Base-by-base conservation (phyloP, 2,113 vertebrate species). In the Psittacus erithacus region DNA sequence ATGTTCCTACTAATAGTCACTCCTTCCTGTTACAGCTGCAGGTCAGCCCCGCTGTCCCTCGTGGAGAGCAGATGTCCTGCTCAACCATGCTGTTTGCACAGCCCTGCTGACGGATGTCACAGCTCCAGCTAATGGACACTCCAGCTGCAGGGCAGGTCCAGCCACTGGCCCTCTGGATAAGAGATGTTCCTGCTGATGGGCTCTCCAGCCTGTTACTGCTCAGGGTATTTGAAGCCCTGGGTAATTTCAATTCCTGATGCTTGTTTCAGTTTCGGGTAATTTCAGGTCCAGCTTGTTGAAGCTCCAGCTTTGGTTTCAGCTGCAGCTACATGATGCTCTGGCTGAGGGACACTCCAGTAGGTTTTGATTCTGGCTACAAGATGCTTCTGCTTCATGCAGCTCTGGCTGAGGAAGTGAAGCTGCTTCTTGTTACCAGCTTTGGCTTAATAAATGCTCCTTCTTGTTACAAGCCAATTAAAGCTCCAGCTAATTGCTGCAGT, bases 1-100 rank as follows among this genome's bases (percentile, higher is more conserved):
- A 33, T 16, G 18, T 38, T 28, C 39, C 55, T 53, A n/a, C 17
- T 39, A 4, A 27, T 14, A 11, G 17, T 5, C 12, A 5, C 7
- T 33, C 22, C 24, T 22, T 38, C 31, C 53, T 33, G 17, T 6
- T 9, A 20, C 33, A 62, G 33, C n/a, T n/a, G n/a, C 39, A 62
- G 57, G 28, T 69, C 5, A 39, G n/a, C 39, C 22, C 23, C 0
- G 6, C 8, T 24, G 12, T 53, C 4, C 5, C 18, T 11, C 11
- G 6, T 1, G 38, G 13, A 27, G 17, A 49, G 35, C 38, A 14
- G 46, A 9, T 0, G 3, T 18, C 6, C 53, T 17, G 22, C 31
- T 47, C 16, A 8, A 0, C 17, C 0, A 4, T 20, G 15, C 24
- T 59, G 35, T 38, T 25, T 29, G 31, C 2, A 1, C 46, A 52